Evolutionary conservation across 2,113 vertebrate genomes (phyloP).

Genomic region (Bambusicola thoracicus): DNA sequence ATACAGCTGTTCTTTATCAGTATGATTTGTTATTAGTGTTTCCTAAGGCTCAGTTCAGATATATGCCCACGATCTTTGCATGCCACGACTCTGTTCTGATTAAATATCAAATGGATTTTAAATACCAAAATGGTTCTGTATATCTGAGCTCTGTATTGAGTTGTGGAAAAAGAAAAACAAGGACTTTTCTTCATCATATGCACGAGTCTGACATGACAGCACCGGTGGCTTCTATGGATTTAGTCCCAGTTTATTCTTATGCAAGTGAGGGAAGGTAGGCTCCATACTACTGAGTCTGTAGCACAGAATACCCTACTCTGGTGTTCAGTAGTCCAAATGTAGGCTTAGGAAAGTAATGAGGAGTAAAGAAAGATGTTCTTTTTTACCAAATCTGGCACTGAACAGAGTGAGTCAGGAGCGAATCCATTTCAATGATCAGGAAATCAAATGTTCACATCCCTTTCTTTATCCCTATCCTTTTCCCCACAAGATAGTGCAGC

Average conservation of each 20-base stretch:
- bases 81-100: conserved; percentile 38
- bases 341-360: neutral
- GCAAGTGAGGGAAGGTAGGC: neutral
- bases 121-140: conserved; percentile 24
- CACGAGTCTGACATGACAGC: neutral
- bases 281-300: neutral
- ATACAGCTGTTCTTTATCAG: conserved; percentile 60
- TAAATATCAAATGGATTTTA: conserved; percentile 24
- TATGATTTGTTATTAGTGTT: conserved; percentile 42
- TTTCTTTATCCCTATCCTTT: neutral
- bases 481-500: neutral
- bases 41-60: conserved; percentile 44
- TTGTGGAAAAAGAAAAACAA: neutral
- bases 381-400: neutral
- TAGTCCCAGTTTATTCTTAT: neutral
- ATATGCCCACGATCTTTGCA: neutral
- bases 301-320: neutral
- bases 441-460: neutral
- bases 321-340: neutral
- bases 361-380: neutral
- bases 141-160: conserved; percentile 1
- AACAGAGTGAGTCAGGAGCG: neutral
- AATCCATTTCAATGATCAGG: neutral
- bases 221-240: neutral
- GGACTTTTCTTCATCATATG: neutral